Base-by-base conservation (phyloP, 1,140 invertebrate species). In the Drosophila suzukii region DNA sequence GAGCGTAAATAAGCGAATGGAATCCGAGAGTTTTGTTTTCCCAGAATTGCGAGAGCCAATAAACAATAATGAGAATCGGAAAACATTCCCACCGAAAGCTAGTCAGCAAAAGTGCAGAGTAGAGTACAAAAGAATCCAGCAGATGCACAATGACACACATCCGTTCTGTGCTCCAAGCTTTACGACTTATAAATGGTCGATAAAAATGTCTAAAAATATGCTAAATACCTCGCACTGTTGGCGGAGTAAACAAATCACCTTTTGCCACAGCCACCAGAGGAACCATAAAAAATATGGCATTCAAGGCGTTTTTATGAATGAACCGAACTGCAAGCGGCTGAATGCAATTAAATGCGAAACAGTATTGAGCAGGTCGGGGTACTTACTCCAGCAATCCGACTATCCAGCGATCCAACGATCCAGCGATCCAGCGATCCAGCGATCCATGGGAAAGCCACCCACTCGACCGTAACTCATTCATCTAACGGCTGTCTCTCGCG, bases 201-300 rank as follows among this genome's bases (percentile, higher is more conserved):
- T 81, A 77, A 81, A 77, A 73, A 77, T 36, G 60, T 81, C 78
- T 81, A 81, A 81, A 81, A 77, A 77, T 81, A 82, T 81, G 78
- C 54, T 60, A 75, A 75, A 80, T 62, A 68, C 70, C 57, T 54
- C 7, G 55, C 51, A 41, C 63, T 54, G 34, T 36, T 24, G 60
- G 50, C 3, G 44, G 15, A 38, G 54, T 49, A 75, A 75, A 74
- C 41, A 60, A 47, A 78, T 73, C 60, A 60, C 62, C 53, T 67
- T 67, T 59, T 36, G 30, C 60, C 60, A 34, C 65, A 41, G 54
- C 53, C 61, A 47, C 43, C 3, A 36, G 4, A 71, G 20, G 44
- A 44, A 30, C 65, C 44, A 57, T 71, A 71, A 75, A 80, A 70
- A 80, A 61, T 63, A 80, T 70, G 39, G 61, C 61, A 44, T 27